phyloP scores from a whole-genome alignment of 2,797 vertebrate genomes.

The Alosa sapidissima region DNA sequence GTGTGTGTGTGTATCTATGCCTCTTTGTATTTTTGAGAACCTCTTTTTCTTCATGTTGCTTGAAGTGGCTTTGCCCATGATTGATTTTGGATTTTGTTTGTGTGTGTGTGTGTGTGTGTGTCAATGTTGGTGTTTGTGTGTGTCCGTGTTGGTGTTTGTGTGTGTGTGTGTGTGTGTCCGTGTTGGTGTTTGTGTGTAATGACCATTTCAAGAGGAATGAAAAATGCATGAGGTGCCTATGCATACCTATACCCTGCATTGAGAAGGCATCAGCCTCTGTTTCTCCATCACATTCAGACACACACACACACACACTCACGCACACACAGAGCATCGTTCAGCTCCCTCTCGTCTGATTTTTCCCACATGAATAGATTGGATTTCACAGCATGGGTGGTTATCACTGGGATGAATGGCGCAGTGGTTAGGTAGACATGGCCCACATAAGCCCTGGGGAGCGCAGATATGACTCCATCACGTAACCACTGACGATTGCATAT shows the following conservation, averaged over 20 bases:
- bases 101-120: slow-evolving; percentile 26
- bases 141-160: not conserved
- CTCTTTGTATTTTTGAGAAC: not conserved
- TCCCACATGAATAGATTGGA: not conserved
- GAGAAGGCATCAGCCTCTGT: not conserved
- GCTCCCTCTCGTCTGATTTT: not conserved
- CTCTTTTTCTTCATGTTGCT: not conserved
- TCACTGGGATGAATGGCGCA: not conserved
- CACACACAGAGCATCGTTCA: not conserved
- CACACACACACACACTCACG: slow-evolving; percentile 1
- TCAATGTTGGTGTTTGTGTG: no score
- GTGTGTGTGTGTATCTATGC: not conserved
- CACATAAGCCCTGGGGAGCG: not conserved
- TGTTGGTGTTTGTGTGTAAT: slow-evolving; percentile 15
- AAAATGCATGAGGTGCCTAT: slow-evolving; percentile 61
- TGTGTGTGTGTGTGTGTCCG: slow-evolving; percentile 34
- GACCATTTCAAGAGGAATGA: slow-evolving; percentile 53
- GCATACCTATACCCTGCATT: not conserved
- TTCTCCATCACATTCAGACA: not conserved
- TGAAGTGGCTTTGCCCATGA: not conserved
- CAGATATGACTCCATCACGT: not conserved
- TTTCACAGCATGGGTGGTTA: not conserved
- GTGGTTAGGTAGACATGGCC: not conserved
- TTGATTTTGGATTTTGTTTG: not conserved
- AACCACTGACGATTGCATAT: not conserved